Evolutionary conservation across 2,888 invertebrate species (phyloP).

Genomic region (Listrodromus nycthemerus): DNA sequence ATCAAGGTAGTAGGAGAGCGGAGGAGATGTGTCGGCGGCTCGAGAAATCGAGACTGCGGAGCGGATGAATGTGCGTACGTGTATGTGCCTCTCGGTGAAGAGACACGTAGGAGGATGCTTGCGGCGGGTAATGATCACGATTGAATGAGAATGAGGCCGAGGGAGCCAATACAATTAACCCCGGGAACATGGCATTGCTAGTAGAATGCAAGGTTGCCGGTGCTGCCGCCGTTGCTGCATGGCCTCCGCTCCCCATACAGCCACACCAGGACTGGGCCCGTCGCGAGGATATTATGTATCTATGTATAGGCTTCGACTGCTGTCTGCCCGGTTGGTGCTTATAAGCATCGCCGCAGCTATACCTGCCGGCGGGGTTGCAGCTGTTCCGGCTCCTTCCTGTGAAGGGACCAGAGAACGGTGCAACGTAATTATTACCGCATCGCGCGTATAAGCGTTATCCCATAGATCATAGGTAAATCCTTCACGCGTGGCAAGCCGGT

Average conservation of each 20-base stretch:
- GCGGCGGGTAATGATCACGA: conserved; percentile 82
- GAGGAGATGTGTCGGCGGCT: conserved; percentile 25
- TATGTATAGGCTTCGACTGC: conserved; percentile 56
- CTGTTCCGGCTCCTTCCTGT: conserved; percentile 66
- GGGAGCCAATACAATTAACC: conserved; percentile 82
- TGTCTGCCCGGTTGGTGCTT: conserved; percentile 55
- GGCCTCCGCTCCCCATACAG: conserved; percentile 52
- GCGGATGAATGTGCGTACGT: conserved; percentile 43
- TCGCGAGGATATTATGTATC: conserved; percentile 61
- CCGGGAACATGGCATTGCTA: conserved; percentile 79
- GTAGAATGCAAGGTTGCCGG: conserved; percentile 72
- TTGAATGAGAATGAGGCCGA: conserved; percentile 83
- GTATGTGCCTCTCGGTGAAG: conserved; percentile 69
- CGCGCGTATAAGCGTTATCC: conserved; percentile 70
- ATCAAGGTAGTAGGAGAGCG: conserved; percentile 42
- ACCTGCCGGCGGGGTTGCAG: conserved; percentile 69
- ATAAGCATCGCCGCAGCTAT: conserved; percentile 52
- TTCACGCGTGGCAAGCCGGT: conserved; percentile 71
- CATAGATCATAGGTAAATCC: conserved; percentile 74
- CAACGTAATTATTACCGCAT: conserved; percentile 77
- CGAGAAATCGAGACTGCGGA: conserved; percentile 54
- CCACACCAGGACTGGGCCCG: conserved; percentile 41
- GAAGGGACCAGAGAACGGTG: conserved; percentile 31
- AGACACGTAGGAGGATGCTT: conserved; percentile 80
- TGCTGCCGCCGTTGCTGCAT: conserved; percentile 58